Evolutionary conservation across 2,113 vertebrate species (phyloP).

Genomic region (Saguinus imperator): DNA sequence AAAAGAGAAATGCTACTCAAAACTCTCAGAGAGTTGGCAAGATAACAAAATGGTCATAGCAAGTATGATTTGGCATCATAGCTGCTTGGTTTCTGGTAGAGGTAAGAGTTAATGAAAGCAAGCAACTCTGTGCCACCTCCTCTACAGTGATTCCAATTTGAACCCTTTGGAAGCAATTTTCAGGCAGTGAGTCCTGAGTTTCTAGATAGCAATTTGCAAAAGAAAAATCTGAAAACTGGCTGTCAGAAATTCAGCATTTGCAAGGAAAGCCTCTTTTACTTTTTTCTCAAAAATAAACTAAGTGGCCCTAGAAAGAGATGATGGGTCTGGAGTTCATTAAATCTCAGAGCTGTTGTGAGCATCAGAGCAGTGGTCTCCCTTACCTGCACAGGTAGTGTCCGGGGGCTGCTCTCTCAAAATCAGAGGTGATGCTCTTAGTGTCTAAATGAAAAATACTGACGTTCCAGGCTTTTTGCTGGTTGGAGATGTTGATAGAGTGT

Average conservation of each 20-base stretch:
- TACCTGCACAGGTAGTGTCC: background rate
- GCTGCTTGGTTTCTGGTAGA: background rate
- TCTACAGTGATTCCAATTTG: background rate
- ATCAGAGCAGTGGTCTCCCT: background rate
- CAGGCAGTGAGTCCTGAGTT: background rate
- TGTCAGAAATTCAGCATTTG: constrained; percentile 10
- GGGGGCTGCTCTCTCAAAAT: background rate
- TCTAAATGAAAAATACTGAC: background rate
- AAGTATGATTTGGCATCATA: background rate
- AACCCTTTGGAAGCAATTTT: background rate
- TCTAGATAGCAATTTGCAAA: background rate
- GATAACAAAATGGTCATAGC: background rate
- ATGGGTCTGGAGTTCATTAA: background rate
- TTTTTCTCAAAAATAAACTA: constrained; percentile 44
- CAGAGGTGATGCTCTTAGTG: background rate
- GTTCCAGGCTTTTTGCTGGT: constrained; percentile 34
- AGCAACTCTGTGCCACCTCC: background rate
- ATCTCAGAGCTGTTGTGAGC: background rate
- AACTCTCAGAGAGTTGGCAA: background rate
- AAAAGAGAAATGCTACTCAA: background rate
- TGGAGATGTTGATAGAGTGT: constrained; percentile 13
- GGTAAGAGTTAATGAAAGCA: constrained; percentile 21
- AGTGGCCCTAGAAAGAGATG: background rate
- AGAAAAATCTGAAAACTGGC: background rate
- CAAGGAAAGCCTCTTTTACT: background rate